Evolutionary conservation across 1,140 invertebrate genomes (phyloP).

Genomic region (Penaeus chinensis): DNA sequence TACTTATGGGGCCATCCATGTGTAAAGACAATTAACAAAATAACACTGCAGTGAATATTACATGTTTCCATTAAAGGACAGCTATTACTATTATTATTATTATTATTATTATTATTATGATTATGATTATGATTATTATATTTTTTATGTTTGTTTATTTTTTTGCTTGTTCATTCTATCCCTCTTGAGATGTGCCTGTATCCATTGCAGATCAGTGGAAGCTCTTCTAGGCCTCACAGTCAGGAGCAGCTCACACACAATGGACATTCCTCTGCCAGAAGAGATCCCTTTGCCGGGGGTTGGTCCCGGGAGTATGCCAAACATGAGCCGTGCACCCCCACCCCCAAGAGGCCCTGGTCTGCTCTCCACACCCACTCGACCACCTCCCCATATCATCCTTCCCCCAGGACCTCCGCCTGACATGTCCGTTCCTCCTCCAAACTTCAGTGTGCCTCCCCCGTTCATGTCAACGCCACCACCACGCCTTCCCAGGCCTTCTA

Average conservation of each 20-base stretch:
- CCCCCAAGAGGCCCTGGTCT: not conserved
- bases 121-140: too few relatives aligned
- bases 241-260: not conserved
- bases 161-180: not conserved
- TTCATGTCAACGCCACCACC: slow-evolving; percentile 26
- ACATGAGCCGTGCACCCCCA: not conserved
- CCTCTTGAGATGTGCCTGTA: not conserved
- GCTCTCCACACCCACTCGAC: not conserved
- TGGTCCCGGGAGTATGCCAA: not conserved
- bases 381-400: slow-evolving; percentile 36
- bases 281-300: slow-evolving; percentile 46
- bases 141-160: too few relatives aligned
- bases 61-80: too few relatives aligned
- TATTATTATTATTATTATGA: too few relatives aligned
- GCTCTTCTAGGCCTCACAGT: too few relatives aligned
- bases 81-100: too few relatives aligned
- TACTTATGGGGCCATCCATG: too few relatives aligned
- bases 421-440: slow-evolving; percentile 38
- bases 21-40: too few relatives aligned
- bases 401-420: slow-evolving; percentile 43
- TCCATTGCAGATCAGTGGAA: not conserved
- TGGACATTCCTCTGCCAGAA: slow-evolving; percentile 50
- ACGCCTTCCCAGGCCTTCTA: not conserved
- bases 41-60: too few relatives aligned
- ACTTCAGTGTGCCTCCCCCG: slow-evolving; percentile 34